Percentiles rank a stretch among this genome's conserved stretches.
Evolutionary conservation across 2,797 vertebrate genomes (phyloP).

Genomic region (Carapus acus): DNA sequence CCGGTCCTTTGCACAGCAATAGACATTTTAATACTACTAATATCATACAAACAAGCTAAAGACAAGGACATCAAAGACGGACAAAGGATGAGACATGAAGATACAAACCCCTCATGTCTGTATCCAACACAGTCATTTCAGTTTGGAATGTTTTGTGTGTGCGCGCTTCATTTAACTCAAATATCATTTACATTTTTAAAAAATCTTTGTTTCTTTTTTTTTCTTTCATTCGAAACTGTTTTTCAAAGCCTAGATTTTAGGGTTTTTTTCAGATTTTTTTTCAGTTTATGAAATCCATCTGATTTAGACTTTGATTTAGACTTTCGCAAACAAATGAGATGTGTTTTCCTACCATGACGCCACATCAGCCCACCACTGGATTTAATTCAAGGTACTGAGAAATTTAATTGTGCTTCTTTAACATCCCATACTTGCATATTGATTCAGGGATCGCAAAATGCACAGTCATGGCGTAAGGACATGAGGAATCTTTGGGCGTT

Average conservation of each 20-base stretch:
- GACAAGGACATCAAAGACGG: conserved; percentile 52
- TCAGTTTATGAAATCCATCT: too few relatives aligned
- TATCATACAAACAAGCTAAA: conserved; percentile 52
- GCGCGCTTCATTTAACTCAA: conserved; percentile 13
- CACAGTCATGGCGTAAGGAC: conserved; percentile 23
- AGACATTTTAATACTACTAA: conserved; percentile 40
- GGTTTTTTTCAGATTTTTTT: too few relatives aligned
- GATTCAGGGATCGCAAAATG: conserved; percentile 14
- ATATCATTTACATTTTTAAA: conserved; percentile 4
- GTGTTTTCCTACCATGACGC: too few relatives aligned
- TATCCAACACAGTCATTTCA: conserved; percentile 18
- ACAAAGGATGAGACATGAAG: conserved; percentile 46
- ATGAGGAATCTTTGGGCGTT: conserved; percentile 7
- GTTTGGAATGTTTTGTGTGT: conserved; percentile 66
- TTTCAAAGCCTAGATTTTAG: conserved; percentile 1
- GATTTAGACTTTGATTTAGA: too few relatives aligned
- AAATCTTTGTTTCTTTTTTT: conserved; percentile 2
- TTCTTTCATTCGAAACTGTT: conserved; percentile 3
- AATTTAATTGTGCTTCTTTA: conserved; percentile 12
- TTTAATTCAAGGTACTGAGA: conserved; percentile 18
- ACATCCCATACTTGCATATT: conserved; percentile 23
- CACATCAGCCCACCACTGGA: conserved; percentile 21
- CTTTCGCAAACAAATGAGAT: conserved; percentile 2
- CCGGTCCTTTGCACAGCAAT: conserved; percentile 66
- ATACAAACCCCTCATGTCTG: conserved; percentile 23